These are phyloP conservation scores for Charadrius vociferus DNA, from an alignment of 2,113 vertebrate species.

Conservation along the genomic window DNA sequence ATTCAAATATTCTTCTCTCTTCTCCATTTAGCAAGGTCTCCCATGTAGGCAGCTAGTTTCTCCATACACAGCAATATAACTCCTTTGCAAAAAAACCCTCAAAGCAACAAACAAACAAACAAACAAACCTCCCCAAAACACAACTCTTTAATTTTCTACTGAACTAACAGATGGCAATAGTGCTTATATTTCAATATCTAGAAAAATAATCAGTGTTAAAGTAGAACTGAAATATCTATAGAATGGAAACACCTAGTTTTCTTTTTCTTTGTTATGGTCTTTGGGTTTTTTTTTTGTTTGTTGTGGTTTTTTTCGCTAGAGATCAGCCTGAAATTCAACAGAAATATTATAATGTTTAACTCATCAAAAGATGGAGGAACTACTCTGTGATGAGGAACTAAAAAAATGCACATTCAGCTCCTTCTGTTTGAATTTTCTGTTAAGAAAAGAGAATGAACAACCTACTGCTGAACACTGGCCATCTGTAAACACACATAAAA, in stretches of 20 bases:
- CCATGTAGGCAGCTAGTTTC: neutral
- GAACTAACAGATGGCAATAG: neutral
- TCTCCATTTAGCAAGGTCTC: neutral
- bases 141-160: neutral
- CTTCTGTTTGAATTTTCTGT: neutral
- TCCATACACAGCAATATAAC: neutral
- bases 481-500: neutral
- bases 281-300: too few species aligned
- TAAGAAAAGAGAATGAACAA: neutral
- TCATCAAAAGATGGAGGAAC: neutral
- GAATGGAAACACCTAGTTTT: neutral
- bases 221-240: neutral
- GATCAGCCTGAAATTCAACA: neutral
- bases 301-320: neutral
- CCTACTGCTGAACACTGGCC: neutral
- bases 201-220: neutral
- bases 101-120: neutral
- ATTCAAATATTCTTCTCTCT: neutral
- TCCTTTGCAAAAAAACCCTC: neutral
- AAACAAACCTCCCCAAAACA: neutral
- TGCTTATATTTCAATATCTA: neutral
- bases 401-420: neutral
- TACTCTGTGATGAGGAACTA: neutral
- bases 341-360: neutral
- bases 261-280: neutral